Base-by-base conservation (phyloP, 2,888 invertebrate genomes). In the Volucella zonaria region DNA sequence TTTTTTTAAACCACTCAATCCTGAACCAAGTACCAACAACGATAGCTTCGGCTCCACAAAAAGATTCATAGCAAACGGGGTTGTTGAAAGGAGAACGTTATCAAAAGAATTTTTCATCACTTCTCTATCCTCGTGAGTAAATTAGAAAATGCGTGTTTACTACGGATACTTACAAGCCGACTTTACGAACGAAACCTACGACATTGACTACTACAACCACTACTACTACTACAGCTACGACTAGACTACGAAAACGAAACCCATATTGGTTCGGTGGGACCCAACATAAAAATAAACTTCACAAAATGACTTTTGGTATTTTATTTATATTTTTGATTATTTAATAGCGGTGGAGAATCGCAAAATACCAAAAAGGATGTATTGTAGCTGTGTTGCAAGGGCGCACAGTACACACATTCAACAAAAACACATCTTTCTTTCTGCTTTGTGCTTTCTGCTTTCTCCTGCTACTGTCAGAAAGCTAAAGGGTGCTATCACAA, bases 241-340 rank as follows among this genome's bases (percentile, higher is more conserved):
- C 45, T 8, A 49, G 31, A 31, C 31, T 31, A 31, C 6, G 49
- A 49, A n/a, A 68, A 45, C 11, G 31, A 43, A 40, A 49, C 54
- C 68, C 71, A 31, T 75, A 81, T 81, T 14, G 67, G 66, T 80
- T 76, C 15, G 58, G 64, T 79, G 42, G 42, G 51, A 67, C 76
- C 51, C 66, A 56, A 59, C 79, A 76, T 85, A 76, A 40, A 85
- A 81, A 85, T 81, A 85, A 77, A 85, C 85, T 81, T 73, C 58
- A 73, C 85, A 81, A 85, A 85, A 81, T 85, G 85, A 85, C 85
- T 85, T 85, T 85, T 85, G 85, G 85, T 85, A 85, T 85, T 85
- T 85, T 85, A 80, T 85, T 85, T 85, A 85, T 85, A 85, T 85
- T 85, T 85, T 85, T 85, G 85, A 85, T 85, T 85, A 85, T 85